Evolutionary conservation across 2,888 invertebrate genomes (phyloP), one percentile per base, ranked within the genome.

Genomic region (Halictus quadricinctus): DNA sequence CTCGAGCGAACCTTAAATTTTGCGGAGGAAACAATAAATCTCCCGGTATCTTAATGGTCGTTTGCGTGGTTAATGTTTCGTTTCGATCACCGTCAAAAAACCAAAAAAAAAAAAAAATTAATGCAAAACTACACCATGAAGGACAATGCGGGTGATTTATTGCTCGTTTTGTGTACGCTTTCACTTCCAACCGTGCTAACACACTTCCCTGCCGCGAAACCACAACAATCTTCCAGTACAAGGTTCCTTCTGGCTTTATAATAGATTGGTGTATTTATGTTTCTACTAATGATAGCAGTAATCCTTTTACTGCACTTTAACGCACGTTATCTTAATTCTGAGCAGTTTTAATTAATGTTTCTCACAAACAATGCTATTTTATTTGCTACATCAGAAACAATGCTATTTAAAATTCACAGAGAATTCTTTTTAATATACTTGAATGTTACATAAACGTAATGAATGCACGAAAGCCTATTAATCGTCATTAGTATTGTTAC

Each of bases 101-200:
- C 36, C 36, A 36, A 36, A 29, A 29, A 29, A 29, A 36, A 36
- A 43, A 41, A 81, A 54, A 46, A 54, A 72, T 69, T 1, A 54
- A 29, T 72, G 18, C 15, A 69, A 41, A 76, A 43, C 25, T 76
- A 46, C 7, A n/a, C 10, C n/a, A 13, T 48, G 36, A 46, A 83
- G 77, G 43, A 72, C 50, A 76, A 73, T 70, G 29, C 60, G 36
- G 60, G 46, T 72, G 48, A 80, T 75, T 80, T 72, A 73, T 72
- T 50, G 58, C 60, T 72, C 41, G 29, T 50, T 73, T 66, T 76
- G 43, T 36, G 18, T 48, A 50, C 80, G 70, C 85, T 85, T 85
- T 85, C 83, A 77, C 85, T 83, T 76, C 48, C 25, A 60, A 18
- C 5, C 50, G 75, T 58, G 18, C 5, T 66, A 76, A 79, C 72